Conservation (phyloP, 2,113 vertebrate genomes). For the Cygnus buccinator region DNA sequence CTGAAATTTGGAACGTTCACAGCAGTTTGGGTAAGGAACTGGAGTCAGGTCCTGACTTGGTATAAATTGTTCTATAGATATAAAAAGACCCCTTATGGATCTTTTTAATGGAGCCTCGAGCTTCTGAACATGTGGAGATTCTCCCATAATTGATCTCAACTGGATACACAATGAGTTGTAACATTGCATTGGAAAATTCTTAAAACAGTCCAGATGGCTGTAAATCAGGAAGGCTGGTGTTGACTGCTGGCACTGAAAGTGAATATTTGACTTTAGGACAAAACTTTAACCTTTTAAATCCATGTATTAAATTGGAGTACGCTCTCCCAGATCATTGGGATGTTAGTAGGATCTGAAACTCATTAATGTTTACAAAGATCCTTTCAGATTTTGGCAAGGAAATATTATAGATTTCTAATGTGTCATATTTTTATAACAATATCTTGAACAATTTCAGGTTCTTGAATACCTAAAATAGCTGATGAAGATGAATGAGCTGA, state of each 20-base stretch:
- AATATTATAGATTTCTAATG: neutral
- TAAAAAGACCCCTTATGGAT: neutral
- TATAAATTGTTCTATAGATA: neutral
- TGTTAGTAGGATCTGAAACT: neutral
- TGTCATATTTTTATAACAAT: neutral
- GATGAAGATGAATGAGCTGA: constrained; percentile 15
- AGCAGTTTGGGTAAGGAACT: neutral
- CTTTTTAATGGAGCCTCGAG: neutral
- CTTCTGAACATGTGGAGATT: neutral
- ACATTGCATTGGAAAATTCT: constrained; percentile 17
- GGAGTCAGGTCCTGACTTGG: neutral
- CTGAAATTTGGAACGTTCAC: neutral
- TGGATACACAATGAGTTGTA: constrained; percentile 3
- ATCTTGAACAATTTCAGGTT: neutral
- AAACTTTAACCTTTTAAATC: constrained; percentile 9
- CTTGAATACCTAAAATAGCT: neutral
- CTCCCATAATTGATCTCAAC: constrained; percentile 36
- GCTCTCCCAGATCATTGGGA: neutral
- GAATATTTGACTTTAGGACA: constrained; percentile 6
- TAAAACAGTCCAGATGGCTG: constrained; percentile 24
- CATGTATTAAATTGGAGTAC: neutral
- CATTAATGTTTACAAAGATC: neutral
- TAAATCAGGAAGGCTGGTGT: constrained; percentile 42
- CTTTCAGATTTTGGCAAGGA: neutral
- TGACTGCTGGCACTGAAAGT: constrained; percentile 29